Conservation (phyloP, 1,140 invertebrate species). For the Hetaerina americana region DNA sequence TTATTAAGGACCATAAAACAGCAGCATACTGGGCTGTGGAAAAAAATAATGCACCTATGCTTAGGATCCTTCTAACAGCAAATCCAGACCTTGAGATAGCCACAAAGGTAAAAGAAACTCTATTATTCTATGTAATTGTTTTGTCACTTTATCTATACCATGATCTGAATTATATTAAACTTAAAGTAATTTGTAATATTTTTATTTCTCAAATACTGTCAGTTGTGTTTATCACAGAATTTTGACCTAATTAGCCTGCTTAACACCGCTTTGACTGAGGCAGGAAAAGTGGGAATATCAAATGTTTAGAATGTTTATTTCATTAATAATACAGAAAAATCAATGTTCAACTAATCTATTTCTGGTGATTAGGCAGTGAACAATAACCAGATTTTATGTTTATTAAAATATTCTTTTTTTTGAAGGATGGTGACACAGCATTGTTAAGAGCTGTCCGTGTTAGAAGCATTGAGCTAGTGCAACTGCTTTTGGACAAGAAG, state of each 20-base stretch:
- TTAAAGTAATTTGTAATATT: not conserved
- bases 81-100: conserved; percentile 89
- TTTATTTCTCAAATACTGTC: no score
- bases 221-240: no score
- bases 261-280: no score
- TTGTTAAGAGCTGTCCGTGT: conserved; percentile 81
- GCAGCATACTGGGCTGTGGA: conserved; percentile 95
- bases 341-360: no score
- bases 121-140: conserved; percentile 2
- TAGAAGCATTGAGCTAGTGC: conserved; percentile 82
- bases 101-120: conserved; percentile 54
- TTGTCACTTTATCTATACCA: not conserved
- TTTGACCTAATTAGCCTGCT: no score
- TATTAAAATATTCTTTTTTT: conserved; percentile 16
- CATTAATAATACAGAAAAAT: no score
- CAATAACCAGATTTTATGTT: no score
- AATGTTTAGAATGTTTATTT: no score
- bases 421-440: conserved; percentile 82
- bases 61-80: conserved; percentile 71
- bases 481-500: conserved; percentile 82
- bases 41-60: conserved; percentile 78
- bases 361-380: no score
- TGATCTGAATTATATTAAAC: not conserved
- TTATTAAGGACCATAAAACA: conserved; percentile 84
- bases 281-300: no score